Percentiles rank a stretch among this genome's conserved stretches.
phyloP scores from a whole-genome alignment of 1,140 invertebrate genomes.

The Daktulosphaira vitifoliae region DNA sequence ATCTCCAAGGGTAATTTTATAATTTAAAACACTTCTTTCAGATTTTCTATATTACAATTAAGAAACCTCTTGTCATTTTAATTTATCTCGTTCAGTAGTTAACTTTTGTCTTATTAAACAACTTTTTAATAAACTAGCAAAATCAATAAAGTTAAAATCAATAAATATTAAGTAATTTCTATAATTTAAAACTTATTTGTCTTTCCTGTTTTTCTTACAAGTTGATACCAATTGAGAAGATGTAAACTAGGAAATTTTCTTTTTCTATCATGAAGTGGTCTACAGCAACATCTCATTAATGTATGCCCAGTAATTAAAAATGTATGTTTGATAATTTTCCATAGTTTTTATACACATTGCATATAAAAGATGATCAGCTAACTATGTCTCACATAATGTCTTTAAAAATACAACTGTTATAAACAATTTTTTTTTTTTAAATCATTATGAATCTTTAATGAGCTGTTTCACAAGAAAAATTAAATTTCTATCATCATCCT shows the following conservation, averaged over 20 bases:
- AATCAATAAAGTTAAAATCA: background rate
- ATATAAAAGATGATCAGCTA: conserved; percentile 36
- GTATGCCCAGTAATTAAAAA: background rate
- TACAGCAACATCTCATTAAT: background rate
- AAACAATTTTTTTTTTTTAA: too few species aligned
- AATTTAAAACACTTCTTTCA: background rate
- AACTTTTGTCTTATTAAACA: background rate
- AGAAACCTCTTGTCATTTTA: background rate
- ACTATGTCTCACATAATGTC: too few species aligned
- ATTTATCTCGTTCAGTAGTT: background rate
- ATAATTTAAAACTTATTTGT: background rate
- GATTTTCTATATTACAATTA: background rate
- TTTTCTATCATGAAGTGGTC: background rate
- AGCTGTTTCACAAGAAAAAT: too few species aligned
- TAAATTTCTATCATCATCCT: too few species aligned
- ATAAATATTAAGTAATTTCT: background rate
- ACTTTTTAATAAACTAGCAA: background rate
- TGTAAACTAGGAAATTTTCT: background rate
- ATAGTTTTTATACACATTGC: conserved; percentile 37
- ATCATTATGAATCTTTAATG: too few species aligned
- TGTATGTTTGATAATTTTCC: background rate
- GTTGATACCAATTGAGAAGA: background rate
- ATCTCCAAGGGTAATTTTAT: background rate
- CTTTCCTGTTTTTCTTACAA: background rate
- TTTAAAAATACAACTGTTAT: too few species aligned